Percentiles rank a stretch among this genome's conserved stretches.
These are phyloP conservation scores for Oncorhynchus clarkii DNA, from an alignment of 2,113 vertebrate species.

Conservation along the genomic window DNA sequence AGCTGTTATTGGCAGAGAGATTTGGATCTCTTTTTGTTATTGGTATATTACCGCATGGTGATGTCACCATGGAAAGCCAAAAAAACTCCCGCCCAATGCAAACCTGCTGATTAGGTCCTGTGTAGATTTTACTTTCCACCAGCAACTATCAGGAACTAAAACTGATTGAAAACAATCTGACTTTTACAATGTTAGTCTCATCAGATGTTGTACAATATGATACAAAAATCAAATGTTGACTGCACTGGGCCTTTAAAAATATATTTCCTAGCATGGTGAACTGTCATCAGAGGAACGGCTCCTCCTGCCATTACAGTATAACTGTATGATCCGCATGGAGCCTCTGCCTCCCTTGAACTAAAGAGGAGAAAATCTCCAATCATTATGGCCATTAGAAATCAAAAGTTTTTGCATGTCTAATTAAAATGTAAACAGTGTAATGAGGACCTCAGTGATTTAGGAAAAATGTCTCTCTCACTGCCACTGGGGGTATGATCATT, in stretches of 20 bases:
- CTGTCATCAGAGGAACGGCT: neutral
- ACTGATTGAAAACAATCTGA: no score
- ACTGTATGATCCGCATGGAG: conserved; percentile 21
- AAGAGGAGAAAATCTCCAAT: conserved; percentile 48
- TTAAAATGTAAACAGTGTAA: conserved; percentile 99
- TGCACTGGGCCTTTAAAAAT: neutral
- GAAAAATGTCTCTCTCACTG: conserved; percentile 88
- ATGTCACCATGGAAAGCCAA: no score
- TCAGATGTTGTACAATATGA: no score
- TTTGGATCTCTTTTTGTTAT: no score
- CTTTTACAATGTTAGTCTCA: no score
- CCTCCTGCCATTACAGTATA: neutral
- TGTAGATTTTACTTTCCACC: no score
- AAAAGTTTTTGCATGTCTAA: conserved; percentile 92
- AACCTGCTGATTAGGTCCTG: no score
- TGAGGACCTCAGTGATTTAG: conserved; percentile 99
- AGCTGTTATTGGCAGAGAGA: no score
- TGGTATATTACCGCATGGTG: no score
- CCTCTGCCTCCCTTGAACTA: conserved; percentile 33
- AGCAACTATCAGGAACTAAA: no score
- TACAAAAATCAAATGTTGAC: no score
- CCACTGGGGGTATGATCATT: conserved; percentile 98
- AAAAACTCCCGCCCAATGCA: no score
- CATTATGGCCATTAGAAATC: conserved; percentile 80
- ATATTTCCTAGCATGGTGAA: neutral